Evolutionary conservation across 2,888 invertebrate species (phyloP).

Genomic region (Allacma fusca): DNA sequence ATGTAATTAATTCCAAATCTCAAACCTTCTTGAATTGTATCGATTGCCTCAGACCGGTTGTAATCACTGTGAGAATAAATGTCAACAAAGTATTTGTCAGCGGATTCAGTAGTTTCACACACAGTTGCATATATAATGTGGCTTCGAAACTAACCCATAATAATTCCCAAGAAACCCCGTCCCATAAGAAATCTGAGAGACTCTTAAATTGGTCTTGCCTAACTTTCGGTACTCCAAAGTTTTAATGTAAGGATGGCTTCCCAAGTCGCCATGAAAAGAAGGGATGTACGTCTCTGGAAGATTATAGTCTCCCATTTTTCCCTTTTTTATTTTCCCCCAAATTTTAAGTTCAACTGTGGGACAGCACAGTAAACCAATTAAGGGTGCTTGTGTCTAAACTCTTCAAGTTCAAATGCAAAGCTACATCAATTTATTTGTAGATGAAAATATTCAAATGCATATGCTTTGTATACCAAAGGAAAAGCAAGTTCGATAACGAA

Average conservation of each 20-base stretch:
- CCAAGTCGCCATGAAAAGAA: conserved; percentile 49
- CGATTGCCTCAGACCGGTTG: conserved; percentile 66
- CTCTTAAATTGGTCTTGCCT: conserved; percentile 76
- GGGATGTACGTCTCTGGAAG: conserved; percentile 53
- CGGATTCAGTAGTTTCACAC: neutral
- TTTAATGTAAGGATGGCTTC: conserved; percentile 63
- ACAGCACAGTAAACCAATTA: too few relatives aligned
- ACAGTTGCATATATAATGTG: too few relatives aligned
- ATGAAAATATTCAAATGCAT: too few relatives aligned
- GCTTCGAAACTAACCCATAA: conserved; percentile 79
- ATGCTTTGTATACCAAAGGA: too few relatives aligned
- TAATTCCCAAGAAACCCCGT: conserved; percentile 76
- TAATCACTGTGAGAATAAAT: conserved; percentile 28
- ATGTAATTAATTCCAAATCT: conserved; percentile 87
- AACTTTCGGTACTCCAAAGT: conserved; percentile 78
- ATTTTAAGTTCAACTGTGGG: too few relatives aligned
- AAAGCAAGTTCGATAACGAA: too few relatives aligned
- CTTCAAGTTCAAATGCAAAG: too few relatives aligned
- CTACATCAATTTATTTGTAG: too few relatives aligned
- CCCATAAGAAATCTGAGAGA: conserved; percentile 79
- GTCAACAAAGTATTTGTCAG: neutral
- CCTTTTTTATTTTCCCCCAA: neutral
- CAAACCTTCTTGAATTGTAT: conserved; percentile 75
- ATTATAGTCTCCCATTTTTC: too few relatives aligned
- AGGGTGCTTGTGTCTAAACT: too few relatives aligned